These are phyloP conservation scores for Cyanistes caeruleus DNA, from an alignment of 2,113 vertebrate species.

Conservation along the genomic window DNA sequence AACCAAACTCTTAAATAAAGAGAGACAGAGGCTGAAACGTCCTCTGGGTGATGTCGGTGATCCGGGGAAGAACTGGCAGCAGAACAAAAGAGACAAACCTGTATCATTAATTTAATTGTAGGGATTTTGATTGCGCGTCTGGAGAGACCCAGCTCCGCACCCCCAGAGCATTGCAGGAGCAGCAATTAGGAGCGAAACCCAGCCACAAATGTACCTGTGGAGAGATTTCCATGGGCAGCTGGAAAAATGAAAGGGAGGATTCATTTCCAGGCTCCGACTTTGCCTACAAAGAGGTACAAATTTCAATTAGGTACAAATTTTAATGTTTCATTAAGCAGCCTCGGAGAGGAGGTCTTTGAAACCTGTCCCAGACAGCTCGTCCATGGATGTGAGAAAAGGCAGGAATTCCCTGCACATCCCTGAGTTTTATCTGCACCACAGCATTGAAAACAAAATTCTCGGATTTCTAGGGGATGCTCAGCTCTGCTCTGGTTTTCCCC, in stretches of 20 bases:
- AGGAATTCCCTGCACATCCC: not conserved
- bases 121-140: not conserved
- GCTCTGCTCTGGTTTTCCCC: fast-evolving
- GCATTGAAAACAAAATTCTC: not conserved
- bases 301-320: not conserved
- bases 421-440: too few species aligned
- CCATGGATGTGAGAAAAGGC: not conserved
- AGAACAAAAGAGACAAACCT: not conserved
- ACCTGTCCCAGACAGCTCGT: not conserved
- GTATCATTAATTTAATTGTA: not conserved
- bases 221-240: not conserved
- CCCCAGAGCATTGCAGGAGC: not conserved
- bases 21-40: not conserved
- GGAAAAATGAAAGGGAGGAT: not conserved
- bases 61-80: not conserved
- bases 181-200: not conserved
- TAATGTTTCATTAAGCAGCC: not conserved
- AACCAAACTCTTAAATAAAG: not conserved
- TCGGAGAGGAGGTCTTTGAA: not conserved
- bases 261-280: not conserved
- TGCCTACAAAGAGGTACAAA: not conserved
- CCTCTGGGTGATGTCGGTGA: not conserved
- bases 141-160: not conserved
- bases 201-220: not conserved
- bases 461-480: not conserved